Evolutionary conservation across 2,113 vertebrate species (phyloP), one percentile per base, ranked within the genome.

Genomic region (Pelusios castaneus): DNA sequence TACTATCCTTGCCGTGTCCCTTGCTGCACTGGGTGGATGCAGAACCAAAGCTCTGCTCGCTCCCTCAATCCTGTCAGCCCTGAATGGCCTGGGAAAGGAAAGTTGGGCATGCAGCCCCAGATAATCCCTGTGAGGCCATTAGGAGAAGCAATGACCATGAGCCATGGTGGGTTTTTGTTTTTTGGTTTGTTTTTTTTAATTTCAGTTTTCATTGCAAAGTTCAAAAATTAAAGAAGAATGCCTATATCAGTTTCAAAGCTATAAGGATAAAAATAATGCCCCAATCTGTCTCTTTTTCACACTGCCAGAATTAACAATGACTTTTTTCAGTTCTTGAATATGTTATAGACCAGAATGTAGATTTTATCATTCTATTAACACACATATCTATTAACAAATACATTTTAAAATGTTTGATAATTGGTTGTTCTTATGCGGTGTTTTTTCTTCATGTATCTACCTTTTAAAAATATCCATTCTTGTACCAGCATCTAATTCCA

Each of bases 11-110:
- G 34, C 22, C 83, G 10, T 92, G 5, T 17, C 63, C 22, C 5
- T 67, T 67, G 16, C 29, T 67, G 31, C 63, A 21, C n/a, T 67
- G 63, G 16, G 63, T 67, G 34, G 34, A 67, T 67, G 17, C 34
- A 67, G 63, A 67, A 67, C 16, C 63, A 55, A 55, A 60, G 84
- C 86, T 92, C 3, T 22, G 8, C 0, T 0, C 0, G 6, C 19
- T 76, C 93, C 7, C 22, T 58, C 47, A 8, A 10, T 70, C 4
- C 77, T 81, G 41, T 75, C 41, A 0, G 8, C 43, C 70, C 16
- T 47, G 55, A 91, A 12, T 67, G 16, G 47, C 88, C 82, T 84
- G 34, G 17, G 38, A 82, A 2, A 4, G 83, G 12, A 41, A 79
- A 19, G 1, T 84, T 88, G 47, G 14, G 67, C 81, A 81, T 7